These are phyloP conservation scores for Galeopterus variegatus DNA, from an alignment of 2,113 vertebrate species.

Conservation along the genomic window DNA sequence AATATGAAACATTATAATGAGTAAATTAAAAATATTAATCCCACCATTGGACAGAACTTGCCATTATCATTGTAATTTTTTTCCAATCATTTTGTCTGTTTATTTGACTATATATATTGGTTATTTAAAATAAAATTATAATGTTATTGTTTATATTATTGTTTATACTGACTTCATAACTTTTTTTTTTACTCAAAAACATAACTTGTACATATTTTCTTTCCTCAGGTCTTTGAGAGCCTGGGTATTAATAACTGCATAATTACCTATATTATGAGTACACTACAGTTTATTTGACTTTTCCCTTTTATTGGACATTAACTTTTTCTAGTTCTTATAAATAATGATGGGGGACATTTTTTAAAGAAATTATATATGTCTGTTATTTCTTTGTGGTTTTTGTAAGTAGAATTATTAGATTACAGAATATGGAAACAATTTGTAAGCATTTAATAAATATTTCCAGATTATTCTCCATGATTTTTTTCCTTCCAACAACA, in stretches of 20 bases:
- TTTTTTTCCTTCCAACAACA: background rate
- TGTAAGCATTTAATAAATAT: conserved; percentile 1
- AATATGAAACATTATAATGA: background rate
- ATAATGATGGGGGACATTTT: background rate
- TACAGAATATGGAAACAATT: background rate
- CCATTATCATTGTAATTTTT: background rate
- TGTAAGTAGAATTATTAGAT: background rate
- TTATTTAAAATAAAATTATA: conserved; percentile 15
- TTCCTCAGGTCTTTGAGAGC: conserved; percentile 7
- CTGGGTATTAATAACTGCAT: background rate
- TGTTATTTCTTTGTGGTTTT: background rate
- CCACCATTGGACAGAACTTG: background rate
- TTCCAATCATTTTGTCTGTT: background rate
- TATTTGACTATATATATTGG: background rate
- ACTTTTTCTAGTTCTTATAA: conserved; percentile 1
- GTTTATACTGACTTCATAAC: background rate
- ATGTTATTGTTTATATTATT: too few relatives aligned
- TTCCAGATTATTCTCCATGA: background rate
- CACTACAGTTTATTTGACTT: background rate
- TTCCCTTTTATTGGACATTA: background rate
- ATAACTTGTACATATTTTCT: background rate
- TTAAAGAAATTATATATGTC: background rate
- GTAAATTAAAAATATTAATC: background rate
- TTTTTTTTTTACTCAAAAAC: background rate
- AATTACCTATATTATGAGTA: background rate